Evolutionary conservation across 2,888 invertebrate species (phyloP).

Genomic region (Ochropleura leucogaster): DNA sequence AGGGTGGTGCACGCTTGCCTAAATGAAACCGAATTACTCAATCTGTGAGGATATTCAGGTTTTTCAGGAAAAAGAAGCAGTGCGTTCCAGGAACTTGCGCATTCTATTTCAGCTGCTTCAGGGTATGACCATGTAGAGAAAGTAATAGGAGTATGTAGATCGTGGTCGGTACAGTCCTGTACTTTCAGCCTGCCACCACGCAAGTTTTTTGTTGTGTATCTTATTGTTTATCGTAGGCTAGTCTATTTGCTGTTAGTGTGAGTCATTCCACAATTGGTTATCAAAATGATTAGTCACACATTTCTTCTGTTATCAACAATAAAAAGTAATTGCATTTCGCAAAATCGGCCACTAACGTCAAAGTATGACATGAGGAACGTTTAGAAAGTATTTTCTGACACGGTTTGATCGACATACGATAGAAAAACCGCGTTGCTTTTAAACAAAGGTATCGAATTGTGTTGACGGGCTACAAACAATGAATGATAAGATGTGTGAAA

Average conservation of each 20-base stretch:
- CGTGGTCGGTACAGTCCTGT: background rate
- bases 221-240: background rate
- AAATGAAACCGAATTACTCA: too few species aligned
- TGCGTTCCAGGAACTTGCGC: too few species aligned
- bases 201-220: background rate
- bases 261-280: constrained; percentile 25
- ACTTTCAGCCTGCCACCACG: background rate
- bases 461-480: constrained; percentile 16
- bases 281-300: constrained; percentile 35
- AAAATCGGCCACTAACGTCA: constrained; percentile 30
- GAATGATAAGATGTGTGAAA: constrained; percentile 39
- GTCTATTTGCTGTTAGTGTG: background rate
- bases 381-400: constrained; percentile 57
- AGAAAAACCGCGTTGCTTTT: constrained; percentile 34
- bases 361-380: constrained; percentile 43
- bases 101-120: too few species aligned
- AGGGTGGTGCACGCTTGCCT: too few species aligned
- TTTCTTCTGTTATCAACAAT: constrained; percentile 32
- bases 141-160: too few species aligned
- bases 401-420: constrained; percentile 56
- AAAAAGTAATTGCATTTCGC: constrained; percentile 44
- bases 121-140: too few species aligned
- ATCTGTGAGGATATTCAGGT: too few species aligned
- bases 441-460: constrained; percentile 45
- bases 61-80: too few species aligned